Conservation (phyloP, 2,888 invertebrate genomes). For the Apomyelois bistriatella region DNA sequence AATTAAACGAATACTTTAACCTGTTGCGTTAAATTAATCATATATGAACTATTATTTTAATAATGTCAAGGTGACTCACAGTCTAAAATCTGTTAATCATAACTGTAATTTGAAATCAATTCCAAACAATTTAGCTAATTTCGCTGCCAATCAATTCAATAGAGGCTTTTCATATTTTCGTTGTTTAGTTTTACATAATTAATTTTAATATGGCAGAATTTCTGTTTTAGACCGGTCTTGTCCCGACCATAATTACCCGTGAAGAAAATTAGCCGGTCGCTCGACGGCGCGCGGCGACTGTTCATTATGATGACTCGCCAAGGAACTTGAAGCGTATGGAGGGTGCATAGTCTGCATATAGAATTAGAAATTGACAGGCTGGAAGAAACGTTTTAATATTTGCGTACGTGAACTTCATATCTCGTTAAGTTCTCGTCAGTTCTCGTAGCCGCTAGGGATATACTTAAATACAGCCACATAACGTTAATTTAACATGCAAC, state of each 20-base stretch:
- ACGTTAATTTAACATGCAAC: too few relatives aligned
- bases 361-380: background rate
- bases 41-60: too few relatives aligned
- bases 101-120: background rate
- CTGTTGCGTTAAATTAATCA: too few relatives aligned
- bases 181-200: constrained; percentile 7
- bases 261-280: constrained; percentile 9
- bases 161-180: constrained; percentile 4
- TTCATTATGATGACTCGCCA: constrained; percentile 6
- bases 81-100: background rate
- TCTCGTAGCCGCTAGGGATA: too few relatives aligned
- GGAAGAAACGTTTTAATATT: too few relatives aligned
- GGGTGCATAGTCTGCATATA: background rate
- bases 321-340: background rate
- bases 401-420: too few relatives aligned
- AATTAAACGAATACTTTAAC: too few relatives aligned
- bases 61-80: background rate
- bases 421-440: background rate
- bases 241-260: constrained; percentile 10
- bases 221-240: constrained; percentile 5
- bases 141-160: constrained; percentile 4
- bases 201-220: constrained; percentile 3
- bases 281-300: background rate
- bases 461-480: too few relatives aligned
- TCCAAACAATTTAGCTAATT: background rate